Evolutionary conservation across 2,888 invertebrate species (phyloP).

Genomic region (Labia minor): DNA sequence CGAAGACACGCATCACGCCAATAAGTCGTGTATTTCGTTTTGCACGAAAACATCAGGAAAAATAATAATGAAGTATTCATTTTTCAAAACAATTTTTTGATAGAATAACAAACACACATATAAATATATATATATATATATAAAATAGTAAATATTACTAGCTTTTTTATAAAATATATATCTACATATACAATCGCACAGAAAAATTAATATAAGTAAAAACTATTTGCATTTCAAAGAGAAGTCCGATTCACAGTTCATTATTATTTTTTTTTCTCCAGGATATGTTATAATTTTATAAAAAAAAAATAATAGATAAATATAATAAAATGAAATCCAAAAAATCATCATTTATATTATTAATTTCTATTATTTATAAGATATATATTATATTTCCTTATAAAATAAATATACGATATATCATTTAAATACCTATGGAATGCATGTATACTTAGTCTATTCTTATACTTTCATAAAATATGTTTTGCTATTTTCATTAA

Average conservation of each 20-base stretch:
- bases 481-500: no score
- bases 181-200: neutral
- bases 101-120: neutral
- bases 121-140: no score
- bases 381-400: no score
- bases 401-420: no score
- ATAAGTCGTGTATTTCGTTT: neutral
- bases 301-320: no score
- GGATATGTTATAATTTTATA: no score
- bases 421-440: no score
- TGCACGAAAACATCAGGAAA: neutral
- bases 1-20: constrained; percentile 7
- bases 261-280: neutral
- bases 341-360: no score
- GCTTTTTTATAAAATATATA: neutral
- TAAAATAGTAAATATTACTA: neutral
- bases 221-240: neutral
- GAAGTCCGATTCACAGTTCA: neutral
- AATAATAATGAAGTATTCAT: neutral
- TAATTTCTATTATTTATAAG: no score
- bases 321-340: no score
- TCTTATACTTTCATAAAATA: no score
- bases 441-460: no score
- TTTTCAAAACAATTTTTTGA: neutral
- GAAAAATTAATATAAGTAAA: neutral